Base-by-base conservation (phyloP, 2,797 vertebrate species). In the Platyrinchus mystaceus region DNA sequence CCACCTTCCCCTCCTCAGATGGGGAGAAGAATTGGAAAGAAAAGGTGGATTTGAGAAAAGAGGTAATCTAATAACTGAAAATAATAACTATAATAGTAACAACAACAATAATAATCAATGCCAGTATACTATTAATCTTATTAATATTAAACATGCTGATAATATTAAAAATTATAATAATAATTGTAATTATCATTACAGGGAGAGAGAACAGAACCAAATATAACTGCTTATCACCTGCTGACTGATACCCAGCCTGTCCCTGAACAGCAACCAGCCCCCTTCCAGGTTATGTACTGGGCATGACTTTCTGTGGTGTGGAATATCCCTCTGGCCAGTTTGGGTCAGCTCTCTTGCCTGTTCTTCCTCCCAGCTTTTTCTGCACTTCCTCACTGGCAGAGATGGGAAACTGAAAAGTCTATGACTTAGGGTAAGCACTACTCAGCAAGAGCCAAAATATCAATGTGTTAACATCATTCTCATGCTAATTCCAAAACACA, bases 31-130 rank as follows among this genome's bases (percentile, higher is more conserved):
- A 56, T 14, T 49, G 22, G 19, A 79, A 49, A 71, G 10, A 64
- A 43, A 64, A 71, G 1, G 9, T 71, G 12, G 3, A 22, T 50
- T 43, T 32, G 34, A 53, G 5, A 46, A 24, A 44, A n/a, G 4
- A 58, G 14, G 12, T 43, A 43, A 49, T 20, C 5, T n/a, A 58
- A 64, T n/a, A 64, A 50, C 9, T 49, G 2, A 58, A 36, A 50
- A 16, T 28, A 49, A 9, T 9, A 13, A 1, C 3, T 43, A 12
- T 6, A 24, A 28, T 8, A 53, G 27, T 30, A 52, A 28, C 27
- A 30, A 28, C 36, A 6, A 10, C 1, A 50, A 10, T 5, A 24
- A 37, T 8, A 53, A 12, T 4, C 2, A 22, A 1, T 3, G 32
- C 3, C 2, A 11, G 11, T 10, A 27, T 49, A 20, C 26, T 36